Evolutionary conservation across 1,140 invertebrate genomes (phyloP), one percentile per base, ranked within the genome.

Genomic region (Palaemon carinicauda): DNA sequence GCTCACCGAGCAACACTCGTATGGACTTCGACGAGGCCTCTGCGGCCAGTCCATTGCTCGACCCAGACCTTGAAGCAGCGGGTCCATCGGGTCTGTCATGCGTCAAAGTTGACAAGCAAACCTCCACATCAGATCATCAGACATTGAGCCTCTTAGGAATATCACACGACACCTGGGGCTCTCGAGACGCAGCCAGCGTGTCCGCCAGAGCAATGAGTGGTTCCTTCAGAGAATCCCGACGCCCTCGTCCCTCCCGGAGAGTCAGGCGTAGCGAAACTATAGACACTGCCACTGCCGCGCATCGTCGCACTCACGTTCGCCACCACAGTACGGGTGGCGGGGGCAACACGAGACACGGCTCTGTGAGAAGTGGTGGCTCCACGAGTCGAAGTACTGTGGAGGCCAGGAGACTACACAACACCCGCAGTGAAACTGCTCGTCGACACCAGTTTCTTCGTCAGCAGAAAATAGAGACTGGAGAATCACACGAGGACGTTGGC

Each of bases 391-490:
- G 56, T 33, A 75, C 65, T 27, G 29, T 14, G 19, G 81, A 53
- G 33, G 53, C 75, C 52, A 78, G 78, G 19, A 65, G 73, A 15
- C 78, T 83, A 24, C 29, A 33, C 2, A 74, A 69, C 33, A 78
- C 50, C 69, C 90, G 93, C 41, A 94, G 94, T 3, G 94, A 94
- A 79, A 95, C 95, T 51, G 94, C 95, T 15, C 93, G 94, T 33
- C 92, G 95, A 21, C 95, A 96, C 90, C 94, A 95, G 52, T 92
- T 96, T n/a, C 92, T 94, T 7, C 91, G 96, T 19, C 96, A 96
- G 90, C 93, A 94, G 77, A 94, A 94, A 80, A 94, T 96, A 21
- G 93, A 94, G 51, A 65, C 54, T 17, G 54, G 53, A 5, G 88
- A 82, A 27, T 89, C 82, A n/a, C 87, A 89, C 7, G 89, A 88